Evolutionary conservation across 1,140 invertebrate genomes (phyloP).

Genomic region (Bombus pascuorum): DNA sequence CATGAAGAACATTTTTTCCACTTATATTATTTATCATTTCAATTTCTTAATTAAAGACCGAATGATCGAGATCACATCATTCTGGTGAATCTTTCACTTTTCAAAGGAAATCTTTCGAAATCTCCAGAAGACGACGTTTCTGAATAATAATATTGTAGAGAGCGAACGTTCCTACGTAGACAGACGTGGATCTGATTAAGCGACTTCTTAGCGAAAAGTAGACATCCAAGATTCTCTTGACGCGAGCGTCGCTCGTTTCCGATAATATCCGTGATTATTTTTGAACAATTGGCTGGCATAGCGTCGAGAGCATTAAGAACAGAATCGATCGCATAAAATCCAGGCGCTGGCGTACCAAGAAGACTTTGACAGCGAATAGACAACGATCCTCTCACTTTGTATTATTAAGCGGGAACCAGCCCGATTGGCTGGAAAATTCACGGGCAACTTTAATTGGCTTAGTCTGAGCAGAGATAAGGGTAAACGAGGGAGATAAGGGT

Average conservation of each 20-base stretch:
- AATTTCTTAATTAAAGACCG: neutral
- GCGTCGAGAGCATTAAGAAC: conserved; percentile 11
- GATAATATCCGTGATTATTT: neutral
- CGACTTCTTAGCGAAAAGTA: too few relatives aligned
- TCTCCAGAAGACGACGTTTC: neutral
- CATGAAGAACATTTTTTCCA: neutral
- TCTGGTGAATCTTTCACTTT: neutral
- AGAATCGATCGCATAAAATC: conserved; percentile 14
- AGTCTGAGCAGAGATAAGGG: conserved; percentile 43
- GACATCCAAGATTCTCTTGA: neutral
- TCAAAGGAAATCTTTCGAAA: neutral
- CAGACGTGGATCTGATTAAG: conserved; percentile 6
- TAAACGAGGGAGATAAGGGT: conserved; percentile 31
- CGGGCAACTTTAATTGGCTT: conserved; percentile 57
- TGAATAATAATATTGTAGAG: neutral
- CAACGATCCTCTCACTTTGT: conserved; percentile 47
- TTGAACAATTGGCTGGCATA: neutral
- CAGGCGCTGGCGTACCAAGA: conserved; percentile 31
- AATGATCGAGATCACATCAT: neutral
- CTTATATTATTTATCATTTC: neutral
- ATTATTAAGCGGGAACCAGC: conserved; percentile 52
- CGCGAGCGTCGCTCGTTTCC: too few relatives aligned
- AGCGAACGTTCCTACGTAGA: neutral
- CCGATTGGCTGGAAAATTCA: conserved; percentile 60
- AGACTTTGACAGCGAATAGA: conserved; percentile 61